Evolutionary conservation across 2,797 vertebrate species (phyloP), one percentile per base, ranked within the genome.

Genomic region (Petrocephalus sullivani): DNA sequence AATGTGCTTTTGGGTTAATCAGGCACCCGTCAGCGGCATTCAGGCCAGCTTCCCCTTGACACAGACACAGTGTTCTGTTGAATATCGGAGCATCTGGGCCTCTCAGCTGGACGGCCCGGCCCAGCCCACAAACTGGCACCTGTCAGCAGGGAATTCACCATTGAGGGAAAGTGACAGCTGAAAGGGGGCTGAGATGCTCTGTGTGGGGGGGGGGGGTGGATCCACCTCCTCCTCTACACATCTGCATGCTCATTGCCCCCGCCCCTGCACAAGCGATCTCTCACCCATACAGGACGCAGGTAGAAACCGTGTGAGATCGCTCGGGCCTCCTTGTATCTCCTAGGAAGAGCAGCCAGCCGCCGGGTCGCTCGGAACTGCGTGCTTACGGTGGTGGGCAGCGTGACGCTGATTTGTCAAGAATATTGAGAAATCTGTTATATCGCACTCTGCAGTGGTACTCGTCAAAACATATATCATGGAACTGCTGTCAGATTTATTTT

Each of bases 101-200:
- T 78, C 75, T 78, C 28, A 37, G 28, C 28, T 12, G 5, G 64
- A 49, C 41, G 7, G 3, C 41, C 41, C 5, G 71, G 37, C 16
- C 37, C 75, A n/a, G 37, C 7, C 75, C 19, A 49, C 90, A 16
- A 89, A 41, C 19, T 37, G 64, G 64, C 28, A 71, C 28, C 64
- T 71, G 28, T 71, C 64, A 71, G 28, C 64, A 71, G 12, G 64
- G 28, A 71, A 71, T 16, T 71, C 28, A 71, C 64, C 28, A 33
- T 14, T 10, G 64, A 67, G 64, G 90, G 88, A 90, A 95, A 95
- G 92, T 95, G 95, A 96, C 95, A 96, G 92, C 90, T 92, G 94
- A 94, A 94, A 94, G 93, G 93, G 92, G 93, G 92, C 94, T 94
- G 93, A 95, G 95, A 89, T 91, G 91, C 92, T 92, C 92, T 93